phyloP scores from a whole-genome alignment of 1,140 invertebrate genomes.

The Campodea augens region DNA sequence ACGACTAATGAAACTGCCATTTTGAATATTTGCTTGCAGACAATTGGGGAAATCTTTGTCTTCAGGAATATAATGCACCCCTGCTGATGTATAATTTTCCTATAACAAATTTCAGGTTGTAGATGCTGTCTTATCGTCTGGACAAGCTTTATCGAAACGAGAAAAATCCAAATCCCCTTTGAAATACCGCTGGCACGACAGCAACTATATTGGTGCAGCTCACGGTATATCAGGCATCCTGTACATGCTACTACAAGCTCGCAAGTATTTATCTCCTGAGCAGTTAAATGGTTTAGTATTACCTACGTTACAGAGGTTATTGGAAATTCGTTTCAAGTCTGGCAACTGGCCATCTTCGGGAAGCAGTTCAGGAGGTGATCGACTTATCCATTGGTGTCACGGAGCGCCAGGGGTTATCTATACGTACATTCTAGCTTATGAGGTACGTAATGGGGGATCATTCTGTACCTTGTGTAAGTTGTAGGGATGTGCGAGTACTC shows the following conservation, averaged over 20 bases:
- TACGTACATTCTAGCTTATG: constrained; percentile 49
- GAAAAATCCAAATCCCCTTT: constrained; percentile 34
- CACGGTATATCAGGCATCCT: constrained; percentile 74
- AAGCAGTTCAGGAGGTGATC: constrained; percentile 41
- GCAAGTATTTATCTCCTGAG: constrained; percentile 27
- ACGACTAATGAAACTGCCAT: too few relatives aligned
- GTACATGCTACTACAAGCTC: constrained; percentile 49
- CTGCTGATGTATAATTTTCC: too few relatives aligned
- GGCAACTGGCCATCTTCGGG: constrained; percentile 75
- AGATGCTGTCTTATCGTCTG: constrained; percentile 40
- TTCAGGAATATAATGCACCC: too few relatives aligned
- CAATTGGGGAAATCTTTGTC: too few relatives aligned
- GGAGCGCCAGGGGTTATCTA: constrained; percentile 74
- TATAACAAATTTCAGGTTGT: constrained; percentile 38
- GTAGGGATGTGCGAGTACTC: too few relatives aligned
- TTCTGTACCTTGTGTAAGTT: too few relatives aligned
- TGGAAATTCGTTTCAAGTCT: constrained; percentile 38
- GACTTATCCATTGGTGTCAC: constrained; percentile 87
- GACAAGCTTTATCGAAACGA: constrained; percentile 33
- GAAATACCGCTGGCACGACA: constrained; percentile 74
- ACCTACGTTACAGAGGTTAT: constrained; percentile 44
- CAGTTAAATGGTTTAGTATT: constrained; percentile 34
- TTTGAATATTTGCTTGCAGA: too few relatives aligned
- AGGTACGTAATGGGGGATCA: too few relatives aligned
- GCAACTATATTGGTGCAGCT: constrained; percentile 66